Percentiles rank a stretch among this genome's conserved stretches.
phyloP scores from a whole-genome alignment of 1,140 invertebrate genomes.

The Lepidurus couesii region DNA sequence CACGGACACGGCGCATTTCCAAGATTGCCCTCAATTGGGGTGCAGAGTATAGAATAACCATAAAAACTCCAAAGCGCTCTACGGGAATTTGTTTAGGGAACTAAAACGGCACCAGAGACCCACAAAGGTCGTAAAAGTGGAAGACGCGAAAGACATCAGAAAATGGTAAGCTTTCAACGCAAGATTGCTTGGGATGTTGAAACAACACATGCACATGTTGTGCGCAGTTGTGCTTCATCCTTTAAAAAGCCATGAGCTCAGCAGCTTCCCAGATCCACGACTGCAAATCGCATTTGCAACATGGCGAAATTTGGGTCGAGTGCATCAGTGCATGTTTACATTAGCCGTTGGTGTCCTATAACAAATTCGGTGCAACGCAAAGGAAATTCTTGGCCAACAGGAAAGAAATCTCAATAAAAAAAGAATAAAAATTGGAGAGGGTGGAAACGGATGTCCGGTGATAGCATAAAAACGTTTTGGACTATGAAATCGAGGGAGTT shows the following conservation, averaged over 20 bases:
- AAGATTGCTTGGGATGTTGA: constrained; percentile 14
- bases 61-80: not conserved
- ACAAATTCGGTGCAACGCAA: too few species aligned
- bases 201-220: not conserved
- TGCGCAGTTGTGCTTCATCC: not conserved
- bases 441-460: constrained; percentile 17
- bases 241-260: not conserved
- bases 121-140: not conserved
- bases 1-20: not conserved
- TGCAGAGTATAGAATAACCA: not conserved
- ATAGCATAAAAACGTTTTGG: not conserved
- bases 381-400: not conserved
- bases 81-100: not conserved
- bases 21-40: not conserved
- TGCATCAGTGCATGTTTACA: too few species aligned
- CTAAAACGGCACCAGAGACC: not conserved
- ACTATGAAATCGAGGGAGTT: not conserved
- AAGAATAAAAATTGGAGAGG: not conserved
- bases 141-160: not conserved
- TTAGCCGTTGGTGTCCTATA: too few species aligned
- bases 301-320: not conserved
- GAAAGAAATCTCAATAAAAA: not conserved
- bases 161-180: not conserved
- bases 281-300: constrained; percentile 9
- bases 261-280: not conserved